Evolutionary conservation across 2,113 vertebrate species (phyloP), one percentile per base, ranked within the genome.

Genomic region (Nicator chloris): DNA sequence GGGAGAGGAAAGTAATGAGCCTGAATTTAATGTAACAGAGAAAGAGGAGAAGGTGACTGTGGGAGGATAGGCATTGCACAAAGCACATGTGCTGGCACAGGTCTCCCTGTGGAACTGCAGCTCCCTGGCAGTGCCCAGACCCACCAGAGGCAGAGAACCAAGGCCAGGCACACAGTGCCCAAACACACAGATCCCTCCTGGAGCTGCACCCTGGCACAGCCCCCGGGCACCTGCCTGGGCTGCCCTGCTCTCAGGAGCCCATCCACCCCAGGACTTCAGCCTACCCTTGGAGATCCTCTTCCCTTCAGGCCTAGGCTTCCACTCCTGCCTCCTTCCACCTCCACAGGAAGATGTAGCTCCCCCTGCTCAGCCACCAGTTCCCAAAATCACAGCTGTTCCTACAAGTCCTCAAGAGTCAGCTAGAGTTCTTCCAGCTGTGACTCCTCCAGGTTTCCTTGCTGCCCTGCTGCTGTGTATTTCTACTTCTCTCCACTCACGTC

Each of bases 161-260:
- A 2, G 22, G 20, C 54, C 1, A 6, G 40, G 50, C 9, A 30
- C 2, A 3, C 2, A 1, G 19, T 44, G 72, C 42, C 6, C 1
- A 17, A 20, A 35, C 0, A 0, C 27, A 24, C 19, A 27, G 9
- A 9, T 31, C 26, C 20, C 11, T 42, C 40, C 54, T 26, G 54
- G 42, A 66, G n/a, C 60, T 93, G 56, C 30, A 19, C 24, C 18
- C 44, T 57, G 71, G 17, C 76, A 61, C 39, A 31, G 33, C 57
- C 12, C 19, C 61, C 5, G 10, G 51, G 28, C 18, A 20, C 18
- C 2, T 18, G 17, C 27, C 33, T 13, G 66, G 11, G 28, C 51
- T 70, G 50, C 40, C 70, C 39, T 0, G 15, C 37, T 35, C 75
- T 20, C 85, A 68, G 73, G 31, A 82, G 18, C 59, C n/a, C 19